Evolutionary conservation across 2,113 vertebrate species (phyloP).

Genomic region (Mystacornis crossleyi): DNA sequence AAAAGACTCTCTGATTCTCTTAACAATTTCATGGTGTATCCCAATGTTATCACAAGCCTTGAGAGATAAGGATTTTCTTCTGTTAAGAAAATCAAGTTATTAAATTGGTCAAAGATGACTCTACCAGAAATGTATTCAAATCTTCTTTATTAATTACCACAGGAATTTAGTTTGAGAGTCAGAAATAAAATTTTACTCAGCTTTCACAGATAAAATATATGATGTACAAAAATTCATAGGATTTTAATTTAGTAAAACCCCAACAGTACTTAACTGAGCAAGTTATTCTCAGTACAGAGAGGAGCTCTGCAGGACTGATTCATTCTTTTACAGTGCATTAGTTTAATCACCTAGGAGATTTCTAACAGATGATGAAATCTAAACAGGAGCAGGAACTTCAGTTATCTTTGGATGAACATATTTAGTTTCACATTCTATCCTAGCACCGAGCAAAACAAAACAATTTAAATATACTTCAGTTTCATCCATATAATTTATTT

Average conservation of each 20-base stretch:
- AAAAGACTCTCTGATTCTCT: conserved; percentile 3
- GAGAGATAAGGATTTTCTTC: conserved; percentile 65
- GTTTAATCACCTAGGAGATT: conserved; percentile 70
- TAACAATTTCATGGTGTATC: conserved; percentile 37
- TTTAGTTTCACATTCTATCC: conserved; percentile 59
- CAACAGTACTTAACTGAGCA: conserved; percentile 36
- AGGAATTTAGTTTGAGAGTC: conserved; percentile 58
- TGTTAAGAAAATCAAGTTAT: conserved; percentile 65
- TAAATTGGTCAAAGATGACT: conserved; percentile 66
- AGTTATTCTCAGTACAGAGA: conserved; percentile 44
- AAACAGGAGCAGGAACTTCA: conserved; percentile 57
- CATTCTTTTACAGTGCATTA: conserved; percentile 68
- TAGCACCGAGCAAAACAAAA: conserved; percentile 60
- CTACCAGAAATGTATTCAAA: conserved; percentile 56
- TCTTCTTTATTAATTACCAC: conserved; percentile 61
- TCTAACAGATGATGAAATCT: conserved; percentile 60
- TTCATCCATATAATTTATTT: conserved; percentile 61
- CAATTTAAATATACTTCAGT: conserved; percentile 39
- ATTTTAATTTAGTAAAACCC: conserved; percentile 61
- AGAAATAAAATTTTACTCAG: conserved; percentile 1
- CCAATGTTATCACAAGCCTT: conserved; percentile 21
- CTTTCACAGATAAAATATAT: conserved; percentile 53
- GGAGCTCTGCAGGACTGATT: conserved; percentile 29
- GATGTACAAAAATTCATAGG: conserved; percentile 2
- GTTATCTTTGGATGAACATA: conserved; percentile 59